Conservation (phyloP, 2,888 invertebrate genomes). For the Salpingus planirostris region DNA sequence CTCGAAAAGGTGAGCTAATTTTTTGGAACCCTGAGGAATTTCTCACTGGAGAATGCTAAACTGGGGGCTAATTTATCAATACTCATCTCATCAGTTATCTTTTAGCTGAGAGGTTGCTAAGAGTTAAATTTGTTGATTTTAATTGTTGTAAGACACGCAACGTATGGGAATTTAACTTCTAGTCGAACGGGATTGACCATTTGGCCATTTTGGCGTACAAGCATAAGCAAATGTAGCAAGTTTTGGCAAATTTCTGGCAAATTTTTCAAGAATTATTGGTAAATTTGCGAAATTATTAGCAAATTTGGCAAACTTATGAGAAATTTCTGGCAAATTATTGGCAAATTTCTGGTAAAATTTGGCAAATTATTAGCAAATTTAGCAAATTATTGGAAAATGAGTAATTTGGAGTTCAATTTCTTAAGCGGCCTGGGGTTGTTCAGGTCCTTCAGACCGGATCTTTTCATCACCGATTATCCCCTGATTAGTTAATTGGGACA, state of each 20-base stretch:
- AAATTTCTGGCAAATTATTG: slow-evolving; percentile 1
- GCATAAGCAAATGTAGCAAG: no score
- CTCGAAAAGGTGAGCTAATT: slow-evolving; percentile 56
- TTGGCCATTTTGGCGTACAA: no score
- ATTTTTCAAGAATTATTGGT: neutral
- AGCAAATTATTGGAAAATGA: neutral
- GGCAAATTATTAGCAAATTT: neutral
- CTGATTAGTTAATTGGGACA: no score
- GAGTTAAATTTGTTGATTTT: no score
- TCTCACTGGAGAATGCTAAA: neutral
- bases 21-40: neutral
- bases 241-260: neutral
- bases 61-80: no score
- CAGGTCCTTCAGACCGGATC: no score
- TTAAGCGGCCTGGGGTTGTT: neutral
- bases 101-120: no score
- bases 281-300: neutral
- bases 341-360: slow-evolving; percentile 1
- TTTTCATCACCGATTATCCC: no score
- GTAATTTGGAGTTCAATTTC: neutral
- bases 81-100: neutral
- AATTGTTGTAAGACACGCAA: no score
- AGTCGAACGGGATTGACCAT: no score
- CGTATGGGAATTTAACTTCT: no score
- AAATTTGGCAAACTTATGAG: neutral